Conservation (phyloP, 2,888 invertebrate species). For the Agonopterix arenella region DNA sequence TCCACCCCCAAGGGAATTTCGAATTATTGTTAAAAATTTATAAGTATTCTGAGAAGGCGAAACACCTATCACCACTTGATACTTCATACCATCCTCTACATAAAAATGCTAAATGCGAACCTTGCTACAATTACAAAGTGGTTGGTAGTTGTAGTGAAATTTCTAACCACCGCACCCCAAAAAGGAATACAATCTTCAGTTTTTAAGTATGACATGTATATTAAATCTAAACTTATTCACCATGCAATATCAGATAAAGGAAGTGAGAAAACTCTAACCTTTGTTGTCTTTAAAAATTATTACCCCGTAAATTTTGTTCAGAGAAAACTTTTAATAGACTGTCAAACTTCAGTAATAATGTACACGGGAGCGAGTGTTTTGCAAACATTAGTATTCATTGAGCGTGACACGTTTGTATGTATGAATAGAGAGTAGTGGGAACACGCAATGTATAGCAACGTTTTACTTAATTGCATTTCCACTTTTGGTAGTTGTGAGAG, state of each 20-base stretch:
- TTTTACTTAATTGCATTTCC: not conserved
- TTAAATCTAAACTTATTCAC: no score
- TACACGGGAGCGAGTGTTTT: constrained; percentile 9
- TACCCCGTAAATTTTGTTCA: constrained; percentile 5
- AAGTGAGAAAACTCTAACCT: constrained; percentile 4
- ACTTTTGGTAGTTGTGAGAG: not conserved
- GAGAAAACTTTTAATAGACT: constrained; percentile 16
- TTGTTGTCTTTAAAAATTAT: constrained; percentile 11
- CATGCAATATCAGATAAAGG: not conserved
- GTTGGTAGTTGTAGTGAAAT: no score
- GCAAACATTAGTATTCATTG: constrained; percentile 9
- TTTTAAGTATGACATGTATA: no score
- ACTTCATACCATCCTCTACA: no score
- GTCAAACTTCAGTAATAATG: constrained; percentile 18
- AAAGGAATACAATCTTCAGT: no score
- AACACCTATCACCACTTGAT: no score
- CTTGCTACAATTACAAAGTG: no score
- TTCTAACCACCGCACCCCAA: no score
- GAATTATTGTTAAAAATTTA: no score
- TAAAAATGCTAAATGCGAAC: no score
- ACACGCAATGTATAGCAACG: constrained; percentile 3
- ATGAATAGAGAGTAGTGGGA: not conserved
- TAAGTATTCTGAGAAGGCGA: no score
- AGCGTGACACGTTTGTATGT: not conserved
- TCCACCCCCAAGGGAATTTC: no score